Base-by-base conservation (phyloP, 2,113 vertebrate species). In the Clarias batrachus region DNA sequence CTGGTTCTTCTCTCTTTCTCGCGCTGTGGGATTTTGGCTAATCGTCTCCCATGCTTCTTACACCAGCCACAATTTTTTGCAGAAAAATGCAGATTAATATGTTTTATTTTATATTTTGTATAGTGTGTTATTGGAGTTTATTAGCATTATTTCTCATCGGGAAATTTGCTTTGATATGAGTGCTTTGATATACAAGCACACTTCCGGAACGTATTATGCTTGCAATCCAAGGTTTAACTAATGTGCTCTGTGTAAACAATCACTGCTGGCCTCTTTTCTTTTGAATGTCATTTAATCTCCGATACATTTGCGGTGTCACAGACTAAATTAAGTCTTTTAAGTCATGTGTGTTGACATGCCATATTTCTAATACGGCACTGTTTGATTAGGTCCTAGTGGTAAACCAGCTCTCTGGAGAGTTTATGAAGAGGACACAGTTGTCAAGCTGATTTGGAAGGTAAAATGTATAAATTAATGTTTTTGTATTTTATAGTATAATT, bases 381-480 rank as follows among this genome's bases (percentile, higher is more conserved):
- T 89, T 77, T 70, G 71, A 82, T 78, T 41, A 99, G 98, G 56
- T 81, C 98, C 98, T 33, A 90, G 82, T 84, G 94, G 93, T 89
- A 92, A 93, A 92, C 97, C 97, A 17, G 89, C 93, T 79, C 13
- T 99, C 81, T 99, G 97, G 97, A 95, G 90, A 88, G 93, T 93
- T 56, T 93, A 90, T 5, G 85, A 63, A 73, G 87, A 62, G 13
- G 27, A 65, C 87, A 93, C 93, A 90, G 65, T 33, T n/a, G 91
- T 97, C 54, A 87, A 66, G 76, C 85, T 99, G 4, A 79, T 97
- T 27, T 97, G 95, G 95, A 98, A 98, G 97, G 98, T 99, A 96
- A 94, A 84, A 65, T 37, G 21, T 2, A 3, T 25, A 62, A 41
- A 68, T 60, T 8, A 13, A 25, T 60, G 12, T 60, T 7, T 59